Evolutionary conservation across 2,888 invertebrate genomes (phyloP), one percentile per base, ranked within the genome.

Genomic region (Macrostomum cliftonense): DNA sequence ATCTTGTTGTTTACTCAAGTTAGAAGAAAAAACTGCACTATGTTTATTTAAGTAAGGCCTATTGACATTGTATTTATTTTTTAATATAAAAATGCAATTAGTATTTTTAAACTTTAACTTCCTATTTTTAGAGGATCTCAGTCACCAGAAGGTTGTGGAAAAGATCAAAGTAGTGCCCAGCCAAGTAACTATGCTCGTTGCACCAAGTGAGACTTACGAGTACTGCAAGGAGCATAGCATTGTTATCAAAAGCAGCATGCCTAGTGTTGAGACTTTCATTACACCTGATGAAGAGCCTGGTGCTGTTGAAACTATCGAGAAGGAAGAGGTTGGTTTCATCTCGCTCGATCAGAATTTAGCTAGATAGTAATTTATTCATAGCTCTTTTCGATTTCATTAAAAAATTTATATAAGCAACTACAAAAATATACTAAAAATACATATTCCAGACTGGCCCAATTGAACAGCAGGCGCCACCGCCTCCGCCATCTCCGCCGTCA

Each of bases 71-170:
- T n/a, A n/a, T n/a, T n/a, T n/a, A n/a, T n/a, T n/a, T n/a, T n/a
- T n/a, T n/a, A n/a, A n/a, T n/a, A n/a, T n/a, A n/a, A n/a, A n/a
- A n/a, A n/a, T n/a, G n/a, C n/a, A n/a, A n/a, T n/a, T n/a, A n/a
- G n/a, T n/a, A n/a, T n/a, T n/a, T n/a, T n/a, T n/a, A n/a, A n/a
- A n/a, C n/a, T n/a, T n/a, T n/a, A n/a, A n/a, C n/a, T n/a, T n/a
- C n/a, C n/a, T n/a, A n/a, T n/a, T 28, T 28, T 28, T 28, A 28
- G 40, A 37, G 13, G 36, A 19, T 5, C 17, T 42, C 7, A 36
- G 16, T 16, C 50, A 50, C 19, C 16, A 20, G 2, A 43, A 50
- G 12, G 50, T 50, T 14, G 50, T 50, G n/a, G 14, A 40, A n/a
- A 48, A 37, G 28, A 50, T 50, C 40, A 50, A 50, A 19, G 12